Conservation (phyloP, 2,888 invertebrate genomes). For the Cryptocheilus praepositus region DNA sequence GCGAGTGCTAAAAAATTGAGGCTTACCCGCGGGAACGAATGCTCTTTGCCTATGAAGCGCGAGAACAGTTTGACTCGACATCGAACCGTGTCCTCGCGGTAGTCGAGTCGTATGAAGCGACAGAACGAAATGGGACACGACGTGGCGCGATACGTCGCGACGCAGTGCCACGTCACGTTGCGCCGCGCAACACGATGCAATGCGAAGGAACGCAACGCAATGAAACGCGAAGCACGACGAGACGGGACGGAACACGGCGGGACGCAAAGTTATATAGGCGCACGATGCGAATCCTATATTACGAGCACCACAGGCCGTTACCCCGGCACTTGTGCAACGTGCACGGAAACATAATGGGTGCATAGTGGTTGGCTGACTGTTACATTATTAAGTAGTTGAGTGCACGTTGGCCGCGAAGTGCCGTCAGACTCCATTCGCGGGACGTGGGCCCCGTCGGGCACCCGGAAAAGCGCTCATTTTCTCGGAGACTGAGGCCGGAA, state of each 20-base stretch:
- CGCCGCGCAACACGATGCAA: too few relatives aligned
- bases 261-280: slow-evolving; percentile 8
- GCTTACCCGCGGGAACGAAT: too few relatives aligned
- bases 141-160: too few relatives aligned
- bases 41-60: too few relatives aligned
- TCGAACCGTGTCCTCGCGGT: too few relatives aligned
- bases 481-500: slow-evolving; percentile 5
- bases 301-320: slow-evolving; percentile 47
- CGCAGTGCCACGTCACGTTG: too few relatives aligned
- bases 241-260: not conserved
- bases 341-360: slow-evolving; percentile 66
- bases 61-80: too few relatives aligned
- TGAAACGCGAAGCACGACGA: not conserved
- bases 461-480: slow-evolving; percentile 46
- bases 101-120: too few relatives aligned
- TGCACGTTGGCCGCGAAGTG: slow-evolving; percentile 68
- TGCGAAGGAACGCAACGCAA: slow-evolving; percentile 1
- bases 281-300: slow-evolving; percentile 55
- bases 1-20: too few relatives aligned
- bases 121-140: too few relatives aligned
- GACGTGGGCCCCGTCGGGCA: slow-evolving; percentile 36
- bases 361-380: slow-evolving; percentile 68
- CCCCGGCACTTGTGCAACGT: slow-evolving; percentile 57
- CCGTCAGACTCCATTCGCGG: slow-evolving; percentile 65
- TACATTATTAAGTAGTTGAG: slow-evolving; percentile 71